Conservation (phyloP, 2,113 vertebrate genomes). For the Muscicapa adusta region DNA sequence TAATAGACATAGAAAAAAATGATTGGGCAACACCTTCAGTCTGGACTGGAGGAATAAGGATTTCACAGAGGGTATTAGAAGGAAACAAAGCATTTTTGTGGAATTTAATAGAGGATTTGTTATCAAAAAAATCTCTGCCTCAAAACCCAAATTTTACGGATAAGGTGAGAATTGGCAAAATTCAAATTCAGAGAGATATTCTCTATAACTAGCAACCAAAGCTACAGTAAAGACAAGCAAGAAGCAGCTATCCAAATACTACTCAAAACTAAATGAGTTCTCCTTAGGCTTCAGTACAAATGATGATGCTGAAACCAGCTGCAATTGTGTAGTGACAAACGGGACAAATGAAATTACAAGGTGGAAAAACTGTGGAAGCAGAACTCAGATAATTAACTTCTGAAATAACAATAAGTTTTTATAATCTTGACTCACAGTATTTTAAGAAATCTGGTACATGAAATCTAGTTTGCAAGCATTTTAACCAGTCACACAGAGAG, state of each 20-base stretch:
- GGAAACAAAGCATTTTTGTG: not conserved
- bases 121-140: not conserved
- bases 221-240: not conserved
- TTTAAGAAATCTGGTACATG: not conserved
- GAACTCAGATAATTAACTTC: not conserved
- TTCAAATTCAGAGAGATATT: not conserved
- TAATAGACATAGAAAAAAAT: not conserved
- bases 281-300: not conserved
- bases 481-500: not conserved
- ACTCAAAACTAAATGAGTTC: not conserved
- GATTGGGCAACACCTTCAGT: not conserved
- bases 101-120: not conserved
- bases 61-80: not conserved
- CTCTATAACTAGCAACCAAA: not conserved
- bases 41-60: not conserved
- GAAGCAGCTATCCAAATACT: not conserved
- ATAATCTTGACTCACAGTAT: not conserved
- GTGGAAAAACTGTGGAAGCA: not conserved
- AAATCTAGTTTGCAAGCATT: not conserved
- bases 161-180: not conserved
- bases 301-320: not conserved
- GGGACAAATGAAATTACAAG: not conserved
- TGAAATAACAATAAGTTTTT: not conserved
- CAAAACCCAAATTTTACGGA: not conserved
- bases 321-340: not conserved